Evolutionary conservation across 2,888 invertebrate genomes (phyloP).

Genomic region (Chloromyia formosa): DNA sequence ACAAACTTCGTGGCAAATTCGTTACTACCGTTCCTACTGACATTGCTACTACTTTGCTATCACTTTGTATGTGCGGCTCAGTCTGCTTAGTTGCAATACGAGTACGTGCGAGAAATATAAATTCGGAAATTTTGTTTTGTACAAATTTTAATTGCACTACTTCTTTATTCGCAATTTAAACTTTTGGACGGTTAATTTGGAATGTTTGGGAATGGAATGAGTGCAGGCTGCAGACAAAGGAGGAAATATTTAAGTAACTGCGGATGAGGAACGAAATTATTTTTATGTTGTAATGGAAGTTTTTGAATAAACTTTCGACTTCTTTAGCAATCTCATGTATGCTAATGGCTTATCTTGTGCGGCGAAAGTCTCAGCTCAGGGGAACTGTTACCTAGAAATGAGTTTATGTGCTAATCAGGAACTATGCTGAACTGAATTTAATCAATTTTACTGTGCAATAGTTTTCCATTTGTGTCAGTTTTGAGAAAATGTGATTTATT

Average conservation of each 20-base stretch:
- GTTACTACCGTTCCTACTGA: conserved; percentile 14
- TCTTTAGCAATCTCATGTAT: no score
- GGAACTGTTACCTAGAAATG: no score
- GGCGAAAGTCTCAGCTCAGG: no score
- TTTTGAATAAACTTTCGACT: neutral
- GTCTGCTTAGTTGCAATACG: neutral
- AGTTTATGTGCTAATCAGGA: no score
- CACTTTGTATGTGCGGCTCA: neutral
- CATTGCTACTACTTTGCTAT: neutral
- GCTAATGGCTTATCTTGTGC: no score
- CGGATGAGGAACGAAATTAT: neutral
- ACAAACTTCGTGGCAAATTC: conserved; percentile 28
- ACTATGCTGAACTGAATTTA: no score
- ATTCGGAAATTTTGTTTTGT: conserved; percentile 16
- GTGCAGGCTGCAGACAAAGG: neutral
- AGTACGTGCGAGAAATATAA: conserved; percentile 31
- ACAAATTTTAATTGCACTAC: conserved; percentile 36
- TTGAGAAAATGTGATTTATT: no score
- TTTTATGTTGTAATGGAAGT: neutral
- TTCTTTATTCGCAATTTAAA: conserved; percentile 29
- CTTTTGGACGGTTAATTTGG: conserved; percentile 26
- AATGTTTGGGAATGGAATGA: conserved; percentile 14
- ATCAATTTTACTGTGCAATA: no score
- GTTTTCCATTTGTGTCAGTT: no score
- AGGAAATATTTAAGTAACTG: neutral